phyloP scores from a whole-genome alignment of 2,797 vertebrate species.

The Typhlichthys eigenmanni region DNA sequence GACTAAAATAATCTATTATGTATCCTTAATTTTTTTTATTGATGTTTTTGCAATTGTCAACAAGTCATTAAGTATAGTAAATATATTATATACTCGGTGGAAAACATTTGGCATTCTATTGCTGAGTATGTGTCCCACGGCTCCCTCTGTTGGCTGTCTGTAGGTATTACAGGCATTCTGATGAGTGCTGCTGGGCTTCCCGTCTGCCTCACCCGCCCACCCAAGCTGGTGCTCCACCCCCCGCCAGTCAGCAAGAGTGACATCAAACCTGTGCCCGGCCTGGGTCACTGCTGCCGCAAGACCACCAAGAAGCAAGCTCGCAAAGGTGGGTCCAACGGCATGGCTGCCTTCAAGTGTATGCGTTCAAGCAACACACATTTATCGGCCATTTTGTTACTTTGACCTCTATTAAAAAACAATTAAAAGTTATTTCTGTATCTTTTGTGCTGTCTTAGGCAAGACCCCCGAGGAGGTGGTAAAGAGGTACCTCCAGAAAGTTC shows the following conservation, averaged over 20 bases:
- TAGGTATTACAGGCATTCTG: slow-evolving; percentile 95
- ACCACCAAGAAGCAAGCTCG: slow-evolving; percentile 94
- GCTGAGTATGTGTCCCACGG: slow-evolving; percentile 6
- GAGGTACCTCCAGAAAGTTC: slow-evolving; percentile 93
- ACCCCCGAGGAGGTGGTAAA: slow-evolving; percentile 95
- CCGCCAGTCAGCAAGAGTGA: slow-evolving; percentile 95
- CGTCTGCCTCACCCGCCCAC: slow-evolving; percentile 92
- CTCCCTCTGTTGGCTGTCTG: slow-evolving; percentile 41
- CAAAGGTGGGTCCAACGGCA: slow-evolving; percentile 78
- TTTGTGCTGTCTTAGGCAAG: slow-evolving; percentile 78
- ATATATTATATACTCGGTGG: neutral
- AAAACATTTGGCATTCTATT: neutral
- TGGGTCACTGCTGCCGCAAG: slow-evolving; percentile 93
- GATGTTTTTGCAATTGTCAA: neutral
- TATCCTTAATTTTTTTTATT: too few species aligned
- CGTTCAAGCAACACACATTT: neutral
- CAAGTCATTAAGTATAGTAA: neutral
- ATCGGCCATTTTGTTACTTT: neutral
- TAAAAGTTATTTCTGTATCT: neutral
- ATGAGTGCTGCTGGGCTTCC: slow-evolving; percentile 96
- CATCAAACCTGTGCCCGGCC: slow-evolving; percentile 91
- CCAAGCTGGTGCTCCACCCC: slow-evolving; percentile 91
- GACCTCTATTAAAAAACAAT: neutral
- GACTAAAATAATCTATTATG: too few species aligned
- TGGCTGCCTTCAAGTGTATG: neutral